phyloP scores from a whole-genome alignment of 1,140 invertebrate species.

The Ectropis grisescens region DNA sequence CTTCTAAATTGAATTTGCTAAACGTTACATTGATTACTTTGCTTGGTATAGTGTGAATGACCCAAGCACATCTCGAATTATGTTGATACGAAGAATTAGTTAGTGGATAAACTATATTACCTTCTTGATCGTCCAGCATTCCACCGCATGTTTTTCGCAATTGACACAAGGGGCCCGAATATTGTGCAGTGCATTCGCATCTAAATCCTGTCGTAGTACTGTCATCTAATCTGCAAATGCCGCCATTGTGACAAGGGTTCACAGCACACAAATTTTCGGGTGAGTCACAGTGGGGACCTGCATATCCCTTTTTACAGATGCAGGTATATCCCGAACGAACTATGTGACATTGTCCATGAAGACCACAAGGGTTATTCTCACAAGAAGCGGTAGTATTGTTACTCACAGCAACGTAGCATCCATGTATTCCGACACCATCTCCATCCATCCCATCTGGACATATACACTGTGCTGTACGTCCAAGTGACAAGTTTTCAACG shows the following conservation, averaged over 20 bases:
- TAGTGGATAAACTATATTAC: conserved; percentile 78
- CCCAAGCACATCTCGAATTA: conserved; percentile 85
- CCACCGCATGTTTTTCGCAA: conserved; percentile 76
- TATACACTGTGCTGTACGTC: conserved; percentile 78
- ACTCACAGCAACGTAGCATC: conserved; percentile 74
- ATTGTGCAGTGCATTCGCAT: conserved; percentile 74
- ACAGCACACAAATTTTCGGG: conserved; percentile 73
- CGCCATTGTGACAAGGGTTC: conserved; percentile 88
- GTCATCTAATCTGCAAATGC: conserved; percentile 75
- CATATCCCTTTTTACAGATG: conserved; percentile 71
- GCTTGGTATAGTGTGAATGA: conserved; percentile 74
- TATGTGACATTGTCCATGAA: conserved; percentile 73
- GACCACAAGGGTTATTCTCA: conserved; percentile 76
- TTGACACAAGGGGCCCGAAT: conserved; percentile 42
- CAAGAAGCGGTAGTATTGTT: conserved; percentile 48
- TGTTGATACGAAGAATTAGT: conserved; percentile 72
- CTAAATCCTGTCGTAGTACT: conserved; percentile 40
- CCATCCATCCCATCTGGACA: conserved; percentile 87
- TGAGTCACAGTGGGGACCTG: conserved; percentile 75
- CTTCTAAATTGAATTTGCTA: conserved; percentile 79
- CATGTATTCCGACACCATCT: conserved; percentile 83
- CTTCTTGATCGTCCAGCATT: conserved; percentile 68
- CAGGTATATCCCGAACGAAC: conserved; percentile 68
- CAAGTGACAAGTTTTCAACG: conserved; percentile 73
- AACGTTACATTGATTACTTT: conserved; percentile 87